Base-by-base conservation (phyloP, 2,113 vertebrate genomes). In the Leptobrachium ailaonicum region DNA sequence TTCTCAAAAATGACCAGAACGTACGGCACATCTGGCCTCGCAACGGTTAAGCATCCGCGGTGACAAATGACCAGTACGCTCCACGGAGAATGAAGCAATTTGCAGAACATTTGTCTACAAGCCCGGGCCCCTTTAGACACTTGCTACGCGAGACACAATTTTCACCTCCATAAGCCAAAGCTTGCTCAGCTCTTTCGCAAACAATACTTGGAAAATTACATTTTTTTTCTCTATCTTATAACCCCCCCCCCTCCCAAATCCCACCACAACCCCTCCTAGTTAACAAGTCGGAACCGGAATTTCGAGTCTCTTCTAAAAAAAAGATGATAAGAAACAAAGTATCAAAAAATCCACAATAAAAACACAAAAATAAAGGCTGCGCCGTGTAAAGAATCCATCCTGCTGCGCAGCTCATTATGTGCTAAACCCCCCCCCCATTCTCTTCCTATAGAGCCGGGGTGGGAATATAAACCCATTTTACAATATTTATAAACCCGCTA, bases 401-500 rank as follows among this genome's bases (percentile, higher is more conserved):
- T 11, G 50, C 75, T 43, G 50, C 11, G 75, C 4, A 13, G 10
- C 50, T 74, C 71, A 74, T 69, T 69, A 50, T 75, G 20, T 32
- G 20, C 20, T 32, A 32, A 32, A 32, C 20, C 62, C 64, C n/a
- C 56, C 56, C 60, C 2, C 60, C 4, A 41, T 12, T 66, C n/a
- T 12, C 50, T 12, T 43, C 2, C 60, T 2, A 41, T 12, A 45
- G 50, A 14, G 50, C 20, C 78, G 45, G 47, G 9, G 6, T 44
- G 71, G 81, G 76, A 62, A 54, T 10, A 62, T 60, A 44, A 78
- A 53, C 54, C 54, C 14, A 1, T 20, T 3, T 45, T 47, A 45
- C 71, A 58, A 73, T 1, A 4, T n/a, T 12, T 13, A 0, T 50
- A n/a, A 10, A 0, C 0, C 6, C 41, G 13, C 0, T 0, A 0